Base-by-base conservation (phyloP, 2,888 invertebrate species). In the Piscicola geometra region DNA sequence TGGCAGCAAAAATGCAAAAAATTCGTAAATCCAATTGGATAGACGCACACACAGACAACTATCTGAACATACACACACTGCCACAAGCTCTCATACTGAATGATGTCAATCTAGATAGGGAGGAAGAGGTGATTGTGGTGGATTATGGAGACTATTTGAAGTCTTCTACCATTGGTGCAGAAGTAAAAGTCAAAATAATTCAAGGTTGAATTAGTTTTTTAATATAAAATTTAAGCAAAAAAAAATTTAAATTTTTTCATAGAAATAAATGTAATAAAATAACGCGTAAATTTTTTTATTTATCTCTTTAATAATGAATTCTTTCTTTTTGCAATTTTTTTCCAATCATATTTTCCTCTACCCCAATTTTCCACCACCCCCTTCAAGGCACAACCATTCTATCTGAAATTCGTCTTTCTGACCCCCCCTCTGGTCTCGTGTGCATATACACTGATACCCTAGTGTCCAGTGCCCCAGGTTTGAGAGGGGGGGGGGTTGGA, bases 51-150 rank as follows among this genome's bases (percentile, higher is more conserved):
- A 18, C 60, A 56, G 60, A 56, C 60, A 56, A 56, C 25, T 56
- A 5, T 21, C 25, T 56, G 15, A 56, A 56, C 60, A 56, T 56
- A 5, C 60, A 56, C 25, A 56, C 60, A 56, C 25, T 56, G 5
- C 60, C 60, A 56, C 21, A 56, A 18, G n/a, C n/a, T 56, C 60
- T 56, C 25, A 25, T 56, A 25, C 25, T 56, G 60, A 56, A 56
- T 18, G 60, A 56, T 56, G 60, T 56, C 25, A 56, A 56, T 56
- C n/a, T 56, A 56, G 60, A 56, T 56, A 56, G n/a, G 15, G 60
- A 56, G 3, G 12, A 56, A 5, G 60, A 56, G 25, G 25, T 56
- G 60, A 5, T 56, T 56, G 60, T 56, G 60, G 60, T 56, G 21
- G 60, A 56, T 25, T 56, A 56, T 56, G 60, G 60, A 5, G 60